Base-by-base conservation (phyloP, 2,113 vertebrate species). In the Phaethornis superciliosus region DNA sequence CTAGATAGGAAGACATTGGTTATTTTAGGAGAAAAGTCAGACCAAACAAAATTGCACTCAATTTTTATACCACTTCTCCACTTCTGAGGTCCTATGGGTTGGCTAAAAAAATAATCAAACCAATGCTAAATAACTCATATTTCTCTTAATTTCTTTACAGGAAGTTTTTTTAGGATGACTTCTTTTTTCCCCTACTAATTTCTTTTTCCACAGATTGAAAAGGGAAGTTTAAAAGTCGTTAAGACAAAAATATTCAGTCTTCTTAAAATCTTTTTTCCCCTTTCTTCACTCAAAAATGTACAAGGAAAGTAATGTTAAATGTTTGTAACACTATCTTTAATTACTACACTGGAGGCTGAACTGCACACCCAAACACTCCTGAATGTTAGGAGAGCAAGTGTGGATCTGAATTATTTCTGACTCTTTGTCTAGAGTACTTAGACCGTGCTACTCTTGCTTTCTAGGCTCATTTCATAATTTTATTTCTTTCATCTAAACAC, bases 401-500 rank as follows among this genome's bases (percentile, higher is more conserved):
- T 46, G 17, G 51, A 59, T 59, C 52, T 55, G 28, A 81, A 15
- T 84, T 59, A 59, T 70, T 94, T 81, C 71, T 93, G 58, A 69
- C 64, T 81, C 49, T 85, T 85, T 77, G 58, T 75, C 54, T 91
- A 26, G 49, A 77, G 16, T 46, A 72, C 58, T 87, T 70, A 70
- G 28, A 26, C 26, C 76, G 21, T 8, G 1, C 51, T 75, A 79
- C 33, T 47, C 14, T 13, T 60, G 19, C 81, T 92, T 90, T 94
- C 77, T 91, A 92, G 16, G 51, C 60, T 91, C 37, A 72, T 74
- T 95, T 85, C 32, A 77, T 76, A 93, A 89, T 89, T 95, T 46
- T 15, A 62, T 54, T 93, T 94, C 85, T 96, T 97, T 97, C 69
- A 93, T 96, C 81, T 94, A 64, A 94, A 76, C 16, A 89, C 60